Conservation (phyloP, 1,140 invertebrate species). For the Musca domestica region DNA sequence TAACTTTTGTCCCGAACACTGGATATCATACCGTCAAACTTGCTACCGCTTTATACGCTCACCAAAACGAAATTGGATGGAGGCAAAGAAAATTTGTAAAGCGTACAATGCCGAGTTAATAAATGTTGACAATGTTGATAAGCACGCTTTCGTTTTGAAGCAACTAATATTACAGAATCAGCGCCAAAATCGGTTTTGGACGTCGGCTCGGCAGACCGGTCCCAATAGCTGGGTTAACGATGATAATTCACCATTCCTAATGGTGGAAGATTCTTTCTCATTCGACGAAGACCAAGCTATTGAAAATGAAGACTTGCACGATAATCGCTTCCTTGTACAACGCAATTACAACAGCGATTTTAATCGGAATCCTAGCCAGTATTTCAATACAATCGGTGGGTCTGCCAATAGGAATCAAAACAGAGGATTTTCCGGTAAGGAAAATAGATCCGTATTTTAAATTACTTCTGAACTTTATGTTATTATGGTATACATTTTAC, state of each 20-base stretch:
- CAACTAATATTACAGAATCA: slow-evolving; percentile 78
- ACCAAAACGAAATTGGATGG: slow-evolving; percentile 71
- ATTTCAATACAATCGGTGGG: slow-evolving; percentile 54
- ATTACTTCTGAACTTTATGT: background rate
- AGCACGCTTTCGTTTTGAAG: slow-evolving; percentile 81
- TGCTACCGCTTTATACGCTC: slow-evolving; percentile 89
- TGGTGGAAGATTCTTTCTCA: slow-evolving; percentile 81
- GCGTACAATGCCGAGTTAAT: slow-evolving; percentile 77
- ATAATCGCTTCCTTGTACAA: slow-evolving; percentile 47
- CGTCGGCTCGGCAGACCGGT: slow-evolving; percentile 70
- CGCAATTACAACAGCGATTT: slow-evolving; percentile 29
- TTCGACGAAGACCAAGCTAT: slow-evolving; percentile 52
- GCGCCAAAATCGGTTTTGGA: slow-evolving; percentile 83
- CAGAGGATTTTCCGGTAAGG: slow-evolving; percentile 43
- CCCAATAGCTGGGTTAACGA: slow-evolving; percentile 82
- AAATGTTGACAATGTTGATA: slow-evolving; percentile 76
- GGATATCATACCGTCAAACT: slow-evolving; percentile 71
- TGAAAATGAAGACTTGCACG: slow-evolving; percentile 48
- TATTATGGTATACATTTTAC: no score
- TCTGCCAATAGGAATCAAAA: slow-evolving; percentile 47
- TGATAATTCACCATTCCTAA: slow-evolving; percentile 72
- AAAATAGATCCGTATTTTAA: background rate
- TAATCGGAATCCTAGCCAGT: slow-evolving; percentile 53
- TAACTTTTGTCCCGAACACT: slow-evolving; percentile 73
- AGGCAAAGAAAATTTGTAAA: slow-evolving; percentile 78